A percentile compares a stretch with the other conserved stretches of the same genome.
These are phyloP conservation scores for Apis dorsata DNA, from an alignment of 1,140 invertebrate genomes.

Conservation along the genomic window DNA sequence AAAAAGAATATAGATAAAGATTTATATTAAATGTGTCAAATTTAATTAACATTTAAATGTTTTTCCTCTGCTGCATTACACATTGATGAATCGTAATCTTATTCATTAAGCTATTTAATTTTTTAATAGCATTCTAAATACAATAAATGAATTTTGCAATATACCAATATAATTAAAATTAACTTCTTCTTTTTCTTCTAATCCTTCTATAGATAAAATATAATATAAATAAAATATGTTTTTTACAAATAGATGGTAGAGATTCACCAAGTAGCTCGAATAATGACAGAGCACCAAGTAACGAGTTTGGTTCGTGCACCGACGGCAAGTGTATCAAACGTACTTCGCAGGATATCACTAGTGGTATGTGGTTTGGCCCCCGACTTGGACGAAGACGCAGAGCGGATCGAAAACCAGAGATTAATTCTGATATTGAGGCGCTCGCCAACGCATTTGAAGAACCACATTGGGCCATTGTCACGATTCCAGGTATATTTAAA, in stretches of 20 bases:
- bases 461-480: constrained; percentile 65
- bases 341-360: constrained; percentile 57
- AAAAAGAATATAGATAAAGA: too few relatives aligned
- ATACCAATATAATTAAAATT: too few relatives aligned
- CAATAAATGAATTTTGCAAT: too few relatives aligned
- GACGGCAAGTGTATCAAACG: constrained; percentile 69
- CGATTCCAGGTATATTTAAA: constrained; percentile 63
- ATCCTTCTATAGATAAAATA: too few relatives aligned
- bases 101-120: too few relatives aligned
- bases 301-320: constrained; percentile 65
- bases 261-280: constrained; percentile 24
- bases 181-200: too few relatives aligned
- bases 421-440: constrained; percentile 60
- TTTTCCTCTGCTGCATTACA: too few relatives aligned
- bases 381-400: constrained; percentile 74
- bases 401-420: constrained; percentile 64
- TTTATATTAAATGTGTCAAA: too few relatives aligned
- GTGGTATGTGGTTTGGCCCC: constrained; percentile 77
- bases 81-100: too few relatives aligned
- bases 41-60: too few relatives aligned
- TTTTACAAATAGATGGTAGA: constrained; percentile 30
- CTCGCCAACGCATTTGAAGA: constrained; percentile 67
- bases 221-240: background rate
- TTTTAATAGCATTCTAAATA: too few relatives aligned
- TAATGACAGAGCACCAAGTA: constrained; percentile 38